These are phyloP conservation scores for Ferrisia virgata DNA, from an alignment of 2,888 invertebrate species.

Conservation along the genomic window DNA sequence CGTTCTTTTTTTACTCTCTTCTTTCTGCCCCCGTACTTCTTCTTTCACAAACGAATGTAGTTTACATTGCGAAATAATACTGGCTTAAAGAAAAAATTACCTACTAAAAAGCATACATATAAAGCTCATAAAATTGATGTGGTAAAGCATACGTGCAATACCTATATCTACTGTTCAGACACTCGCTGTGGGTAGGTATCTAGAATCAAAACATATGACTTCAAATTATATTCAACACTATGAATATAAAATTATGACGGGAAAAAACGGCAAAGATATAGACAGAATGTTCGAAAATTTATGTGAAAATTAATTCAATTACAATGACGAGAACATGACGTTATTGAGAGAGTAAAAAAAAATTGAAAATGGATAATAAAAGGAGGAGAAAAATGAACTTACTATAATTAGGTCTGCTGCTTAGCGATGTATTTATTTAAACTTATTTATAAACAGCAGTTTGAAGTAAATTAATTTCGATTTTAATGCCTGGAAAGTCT, in stretches of 20 bases:
- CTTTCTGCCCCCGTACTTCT: neutral
- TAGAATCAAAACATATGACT: neutral
- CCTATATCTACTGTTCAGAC: neutral
- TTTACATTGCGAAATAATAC: conserved; percentile 21
- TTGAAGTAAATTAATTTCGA: neutral
- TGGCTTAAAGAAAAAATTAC: conserved; percentile 3
- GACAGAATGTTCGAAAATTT: neutral
- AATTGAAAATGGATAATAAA: no score
- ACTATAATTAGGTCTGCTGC: neutral
- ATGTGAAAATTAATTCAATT: neutral
- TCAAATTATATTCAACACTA: neutral
- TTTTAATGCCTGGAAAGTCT: neutral
- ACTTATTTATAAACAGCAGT: neutral
- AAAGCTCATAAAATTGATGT: conserved; percentile 3
- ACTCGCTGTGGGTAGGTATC: neutral
- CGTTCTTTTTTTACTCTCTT: neutral
- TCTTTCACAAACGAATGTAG: conserved; percentile 27
- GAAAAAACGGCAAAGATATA: neutral
- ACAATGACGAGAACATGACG: neutral
- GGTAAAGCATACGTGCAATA: neutral
- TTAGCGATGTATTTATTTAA: neutral
- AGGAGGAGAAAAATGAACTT: no score
- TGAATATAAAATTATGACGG: neutral
- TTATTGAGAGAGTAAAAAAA: neutral
- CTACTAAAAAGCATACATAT: neutral